A percentile compares a stretch with the other conserved stretches of the same genome.
phyloP scores from a whole-genome alignment of 2,888 invertebrate genomes.

The Elmis aenea region DNA sequence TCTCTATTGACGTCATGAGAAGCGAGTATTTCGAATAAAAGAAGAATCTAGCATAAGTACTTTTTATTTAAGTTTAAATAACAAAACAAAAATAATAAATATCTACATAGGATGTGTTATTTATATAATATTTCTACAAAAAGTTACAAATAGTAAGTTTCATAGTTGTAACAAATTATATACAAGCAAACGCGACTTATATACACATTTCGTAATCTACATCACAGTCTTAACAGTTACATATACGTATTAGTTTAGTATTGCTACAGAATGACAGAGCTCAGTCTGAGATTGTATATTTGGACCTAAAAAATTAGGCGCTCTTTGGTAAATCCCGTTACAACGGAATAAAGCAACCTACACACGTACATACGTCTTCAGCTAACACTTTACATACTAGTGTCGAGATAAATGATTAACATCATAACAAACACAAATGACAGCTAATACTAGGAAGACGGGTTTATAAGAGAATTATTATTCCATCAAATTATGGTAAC shows the following conservation, averaged over 20 bases:
- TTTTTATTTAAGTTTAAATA: slow-evolving; percentile 16
- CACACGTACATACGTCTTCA: neutral
- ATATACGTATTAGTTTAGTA: slow-evolving; percentile 22
- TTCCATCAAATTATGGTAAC: slow-evolving; percentile 31
- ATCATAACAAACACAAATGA: slow-evolving; percentile 4
- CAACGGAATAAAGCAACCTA: slow-evolving; percentile 11
- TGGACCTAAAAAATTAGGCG: slow-evolving; percentile 23
- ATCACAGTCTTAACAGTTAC: slow-evolving; percentile 2
- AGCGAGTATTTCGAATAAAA: neutral
- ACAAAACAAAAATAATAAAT: slow-evolving; percentile 16
- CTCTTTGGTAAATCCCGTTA: slow-evolving; percentile 29
- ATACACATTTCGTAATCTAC: slow-evolving; percentile 13
- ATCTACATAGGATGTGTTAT: neutral
- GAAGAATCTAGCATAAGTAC: neutral
- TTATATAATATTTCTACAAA: slow-evolving; percentile 11
- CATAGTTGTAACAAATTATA: slow-evolving; percentile 8
- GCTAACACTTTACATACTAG: too few species aligned
- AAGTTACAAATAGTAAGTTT: slow-evolving; percentile 14
- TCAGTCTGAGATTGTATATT: slow-evolving; percentile 36
- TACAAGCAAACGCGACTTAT: slow-evolving; percentile 25
- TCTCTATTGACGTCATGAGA: too few species aligned
- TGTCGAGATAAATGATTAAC: too few species aligned
- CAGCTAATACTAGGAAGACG: slow-evolving; percentile 2
- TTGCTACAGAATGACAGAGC: slow-evolving; percentile 38
- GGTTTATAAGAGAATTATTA: slow-evolving; percentile 27